Base-by-base conservation (phyloP, 1,140 invertebrate genomes). In the Telenomus remus region DNA sequence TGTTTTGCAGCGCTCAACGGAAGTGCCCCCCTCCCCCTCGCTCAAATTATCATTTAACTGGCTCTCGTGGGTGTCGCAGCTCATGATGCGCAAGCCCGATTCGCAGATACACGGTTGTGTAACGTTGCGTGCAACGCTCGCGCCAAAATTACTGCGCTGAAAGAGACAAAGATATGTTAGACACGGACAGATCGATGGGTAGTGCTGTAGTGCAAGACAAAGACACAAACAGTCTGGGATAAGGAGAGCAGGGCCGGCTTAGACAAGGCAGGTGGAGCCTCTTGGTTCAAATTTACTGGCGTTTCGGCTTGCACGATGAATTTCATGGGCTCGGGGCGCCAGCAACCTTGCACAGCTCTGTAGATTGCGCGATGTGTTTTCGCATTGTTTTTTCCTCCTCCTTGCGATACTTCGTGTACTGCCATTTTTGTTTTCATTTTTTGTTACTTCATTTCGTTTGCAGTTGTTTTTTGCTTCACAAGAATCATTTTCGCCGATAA, bases 311-410 rank as follows among this genome's bases (percentile, higher is more conserved):
- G 57, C 64, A 71, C 73, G 78, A 74, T 79, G 74, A 74, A 74
- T 79, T 79, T 79, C 78, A 57, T 69, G 69, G 73, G 74, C 78
- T 79, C 69, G 73, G 73, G 73, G 78, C 78, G 78, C 78, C 78
- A 79, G 60, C 44, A 46, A 19, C 16, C 43, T 69, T 50, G 64
- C 51, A 63, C 66, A 74, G 37, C 49, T 66, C 42, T 75, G 47
- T 48, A 65, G 73, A 66, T 76, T 50, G 50, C 61, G 68, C 66
- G 61, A 71, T 55, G 50, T 61, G 61, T 71, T 71, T 71, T 68
- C 15, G 35, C 37, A 68, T 76, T 71, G 51, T 76, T 76, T 71
- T 56, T 65, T 65, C 15, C 7, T 27, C 19, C 2, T 27, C 55
- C 10, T 4, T n/a, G n/a, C n/a, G n/a, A n/a, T n/a, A n/a, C n/a